Evolutionary conservation across 2,888 invertebrate genomes (phyloP).

Genomic region (Xylocampa areola): DNA sequence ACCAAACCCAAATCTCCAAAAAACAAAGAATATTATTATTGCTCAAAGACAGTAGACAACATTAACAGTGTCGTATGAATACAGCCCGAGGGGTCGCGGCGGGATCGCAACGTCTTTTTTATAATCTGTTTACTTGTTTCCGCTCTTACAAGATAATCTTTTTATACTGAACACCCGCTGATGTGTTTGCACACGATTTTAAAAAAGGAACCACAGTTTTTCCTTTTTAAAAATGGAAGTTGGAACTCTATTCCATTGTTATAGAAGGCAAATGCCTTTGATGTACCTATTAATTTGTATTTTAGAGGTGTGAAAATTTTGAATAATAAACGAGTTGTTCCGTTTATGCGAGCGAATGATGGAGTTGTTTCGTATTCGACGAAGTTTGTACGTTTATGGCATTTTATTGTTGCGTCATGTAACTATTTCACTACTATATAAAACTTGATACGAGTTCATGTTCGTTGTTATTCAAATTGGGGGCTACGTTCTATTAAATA

Average conservation of each 20-base stretch:
- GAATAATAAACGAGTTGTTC: conserved; percentile 29
- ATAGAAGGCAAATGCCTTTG: conserved; percentile 8
- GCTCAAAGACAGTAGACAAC: conserved; percentile 22
- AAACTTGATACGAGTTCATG: conserved; percentile 26
- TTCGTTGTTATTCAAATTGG: conserved; percentile 16
- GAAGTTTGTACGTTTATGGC: conserved; percentile 37
- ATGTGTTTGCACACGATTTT: conserved; percentile 71
- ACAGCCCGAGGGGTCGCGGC: conserved; percentile 71
- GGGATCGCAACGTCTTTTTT: conserved; percentile 81
- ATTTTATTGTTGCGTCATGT: conserved; percentile 34
- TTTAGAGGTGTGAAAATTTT: conserved; percentile 31
- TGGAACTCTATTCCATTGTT: conserved; percentile 21
- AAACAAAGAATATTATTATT: conserved; percentile 35
- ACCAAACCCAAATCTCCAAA: conserved; percentile 10
- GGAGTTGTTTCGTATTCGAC: conserved; percentile 31
- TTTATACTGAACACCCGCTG: conserved; percentile 76
- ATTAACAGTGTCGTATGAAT: conserved; percentile 61
- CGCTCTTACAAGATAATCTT: conserved; percentile 81
- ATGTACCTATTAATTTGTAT: conserved; percentile 20
- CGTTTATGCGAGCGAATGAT: conserved; percentile 15
- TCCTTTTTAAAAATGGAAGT: conserved; percentile 19
- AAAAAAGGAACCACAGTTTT: conserved; percentile 51
- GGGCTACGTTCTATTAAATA: conserved; percentile 11
- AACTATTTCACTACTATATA: conserved; percentile 29
- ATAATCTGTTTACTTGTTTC: conserved; percentile 86